These are phyloP conservation scores for Ptiloglossa arizonensis DNA, from an alignment of 1,140 invertebrate species.

Conservation along the genomic window DNA sequence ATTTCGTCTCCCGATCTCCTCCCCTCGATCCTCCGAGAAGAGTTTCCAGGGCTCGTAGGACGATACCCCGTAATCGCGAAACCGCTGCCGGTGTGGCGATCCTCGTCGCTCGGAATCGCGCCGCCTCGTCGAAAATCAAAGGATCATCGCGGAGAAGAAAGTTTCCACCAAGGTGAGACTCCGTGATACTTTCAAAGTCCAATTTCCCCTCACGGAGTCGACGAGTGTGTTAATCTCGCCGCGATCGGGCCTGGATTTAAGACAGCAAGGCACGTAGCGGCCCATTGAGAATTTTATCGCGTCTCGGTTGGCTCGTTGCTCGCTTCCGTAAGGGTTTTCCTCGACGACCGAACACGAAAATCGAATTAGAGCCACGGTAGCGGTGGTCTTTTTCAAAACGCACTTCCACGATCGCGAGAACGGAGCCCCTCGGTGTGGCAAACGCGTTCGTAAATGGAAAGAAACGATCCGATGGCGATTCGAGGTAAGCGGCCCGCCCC, in stretches of 20 bases:
- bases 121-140: too few species aligned
- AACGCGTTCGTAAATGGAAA: not conserved
- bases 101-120: too few species aligned
- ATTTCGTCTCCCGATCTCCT: constrained; percentile 17
- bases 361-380: constrained; percentile 58
- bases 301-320: constrained; percentile 45
- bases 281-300: constrained; percentile 57
- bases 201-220: too few species aligned
- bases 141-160: too few species aligned
- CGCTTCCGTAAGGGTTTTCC: constrained; percentile 36
- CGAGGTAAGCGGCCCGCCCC: not conserved
- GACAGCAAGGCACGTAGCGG: constrained; percentile 13
- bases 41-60: not conserved
- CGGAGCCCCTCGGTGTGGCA: not conserved
- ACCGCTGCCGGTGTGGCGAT: too few species aligned
- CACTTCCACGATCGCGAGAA: constrained; percentile 47
- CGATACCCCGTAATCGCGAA: not conserved
- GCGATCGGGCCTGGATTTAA: constrained; percentile 19
- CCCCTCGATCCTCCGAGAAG: not conserved
- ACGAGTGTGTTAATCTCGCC: too few species aligned
- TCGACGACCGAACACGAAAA: constrained; percentile 58
- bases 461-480: constrained; percentile 7
- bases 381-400: constrained; percentile 28
- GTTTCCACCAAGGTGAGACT: too few species aligned
- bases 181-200: too few species aligned